Conservation (phyloP, 2,888 invertebrate genomes). For the Lysandra bellargus region DNA sequence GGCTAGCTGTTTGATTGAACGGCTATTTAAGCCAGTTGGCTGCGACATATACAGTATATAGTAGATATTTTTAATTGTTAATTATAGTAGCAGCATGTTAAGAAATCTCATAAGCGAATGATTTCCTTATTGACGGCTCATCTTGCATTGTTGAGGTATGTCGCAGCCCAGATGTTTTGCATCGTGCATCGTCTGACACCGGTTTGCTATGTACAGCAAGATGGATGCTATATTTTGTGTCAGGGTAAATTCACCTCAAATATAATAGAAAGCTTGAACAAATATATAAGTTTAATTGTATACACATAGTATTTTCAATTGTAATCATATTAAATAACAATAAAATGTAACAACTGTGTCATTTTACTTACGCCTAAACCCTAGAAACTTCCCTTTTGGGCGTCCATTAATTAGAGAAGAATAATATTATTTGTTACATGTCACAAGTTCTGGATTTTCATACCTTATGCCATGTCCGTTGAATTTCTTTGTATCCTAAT, state of each 20-base stretch:
- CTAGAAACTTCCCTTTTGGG: background rate
- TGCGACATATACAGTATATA: background rate
- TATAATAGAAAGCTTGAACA: constrained; percentile 25
- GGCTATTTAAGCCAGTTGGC: too few relatives aligned
- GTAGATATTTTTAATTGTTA: constrained; percentile 13
- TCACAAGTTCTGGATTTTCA: background rate
- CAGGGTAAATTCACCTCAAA: constrained; percentile 14
- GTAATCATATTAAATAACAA: constrained; percentile 16
- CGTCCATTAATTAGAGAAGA: background rate
- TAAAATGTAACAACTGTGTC: constrained; percentile 19
- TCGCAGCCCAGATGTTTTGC: background rate
- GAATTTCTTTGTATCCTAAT: too few relatives aligned
- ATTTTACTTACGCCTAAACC: constrained; percentile 27
- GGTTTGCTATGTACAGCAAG: background rate
- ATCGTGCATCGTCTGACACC: background rate
- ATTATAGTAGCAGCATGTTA: background rate
- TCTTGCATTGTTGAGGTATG: background rate
- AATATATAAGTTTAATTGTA: constrained; percentile 29
- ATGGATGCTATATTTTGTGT: background rate
- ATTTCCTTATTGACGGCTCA: background rate
- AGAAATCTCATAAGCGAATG: constrained; percentile 13
- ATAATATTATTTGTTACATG: background rate
- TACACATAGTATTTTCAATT: constrained; percentile 30
- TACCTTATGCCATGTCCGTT: too few relatives aligned
- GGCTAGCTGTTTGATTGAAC: too few relatives aligned